These are phyloP conservation scores for Tragopan temminckii DNA, from an alignment of 2,797 vertebrate species.

Conservation along the genomic window DNA sequence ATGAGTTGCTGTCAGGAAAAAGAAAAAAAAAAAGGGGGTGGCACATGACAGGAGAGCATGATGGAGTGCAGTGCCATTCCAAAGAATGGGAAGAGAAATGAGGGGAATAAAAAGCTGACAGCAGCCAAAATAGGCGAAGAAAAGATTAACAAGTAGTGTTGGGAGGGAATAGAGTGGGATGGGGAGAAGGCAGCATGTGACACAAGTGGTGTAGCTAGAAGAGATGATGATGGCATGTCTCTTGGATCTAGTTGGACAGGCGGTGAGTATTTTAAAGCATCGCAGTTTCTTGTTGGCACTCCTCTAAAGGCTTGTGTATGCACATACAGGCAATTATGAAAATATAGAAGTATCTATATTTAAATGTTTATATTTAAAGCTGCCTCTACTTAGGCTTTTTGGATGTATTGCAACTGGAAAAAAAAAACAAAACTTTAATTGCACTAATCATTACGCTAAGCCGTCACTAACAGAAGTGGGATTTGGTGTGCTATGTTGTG, in stretches of 20 bases:
- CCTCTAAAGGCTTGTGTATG: not conserved
- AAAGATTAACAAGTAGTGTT: not conserved
- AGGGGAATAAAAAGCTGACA: not conserved
- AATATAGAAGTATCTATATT: not conserved
- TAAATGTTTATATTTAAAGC: not conserved
- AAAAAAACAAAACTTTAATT: not conserved
- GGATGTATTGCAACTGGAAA: not conserved
- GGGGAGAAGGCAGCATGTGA: not conserved
- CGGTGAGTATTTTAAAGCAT: constrained; percentile 5
- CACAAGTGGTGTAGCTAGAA: not conserved
- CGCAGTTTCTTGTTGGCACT: not conserved
- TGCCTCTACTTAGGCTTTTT: not conserved
- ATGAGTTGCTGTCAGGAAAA: not conserved
- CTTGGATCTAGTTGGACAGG: not conserved
- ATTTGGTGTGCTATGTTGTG: not conserved
- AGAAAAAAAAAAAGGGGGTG: not conserved
- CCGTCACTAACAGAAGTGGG: not conserved
- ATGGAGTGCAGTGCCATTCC: not conserved
- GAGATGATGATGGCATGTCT: not conserved
- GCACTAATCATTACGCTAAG: not conserved
- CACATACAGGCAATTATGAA: fast-evolving
- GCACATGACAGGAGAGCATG: not conserved
- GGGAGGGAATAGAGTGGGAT: not conserved
- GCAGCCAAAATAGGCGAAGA: not conserved
- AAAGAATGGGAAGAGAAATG: not conserved